A percentile compares a stretch with the other conserved stretches of the same genome.
Evolutionary conservation across 2,797 vertebrate species (phyloP).

Genomic region (Apodemus agrarius): DNA sequence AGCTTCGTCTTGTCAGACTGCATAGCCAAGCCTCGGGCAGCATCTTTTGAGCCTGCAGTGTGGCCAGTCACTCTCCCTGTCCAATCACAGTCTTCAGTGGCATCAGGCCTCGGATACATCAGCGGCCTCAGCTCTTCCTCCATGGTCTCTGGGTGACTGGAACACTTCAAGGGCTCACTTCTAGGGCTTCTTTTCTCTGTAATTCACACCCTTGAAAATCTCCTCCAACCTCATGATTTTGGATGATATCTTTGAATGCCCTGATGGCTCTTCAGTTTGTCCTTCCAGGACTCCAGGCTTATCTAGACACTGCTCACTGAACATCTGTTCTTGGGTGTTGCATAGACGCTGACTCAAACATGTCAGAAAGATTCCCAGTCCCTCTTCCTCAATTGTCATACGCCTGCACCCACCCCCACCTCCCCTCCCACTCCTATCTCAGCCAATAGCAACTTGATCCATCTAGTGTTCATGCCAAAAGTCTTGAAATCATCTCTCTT

Average conservation of each 20-base stretch:
- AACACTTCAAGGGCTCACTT: not conserved
- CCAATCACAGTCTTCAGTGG: not conserved
- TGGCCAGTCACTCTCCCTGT: not conserved
- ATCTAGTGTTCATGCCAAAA: not conserved
- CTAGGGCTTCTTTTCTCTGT: not conserved
- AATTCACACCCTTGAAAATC: not conserved
- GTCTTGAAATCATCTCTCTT: slow-evolving; percentile 10
- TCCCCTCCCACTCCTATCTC: not conserved
- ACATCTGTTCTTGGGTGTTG: not conserved
- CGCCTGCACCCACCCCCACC: not conserved
- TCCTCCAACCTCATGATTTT: not conserved
- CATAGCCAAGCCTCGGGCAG: not conserved
- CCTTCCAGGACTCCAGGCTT: not conserved
- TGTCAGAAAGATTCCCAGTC: slow-evolving; percentile 21
- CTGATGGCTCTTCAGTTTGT: not conserved
- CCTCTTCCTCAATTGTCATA: not conserved
- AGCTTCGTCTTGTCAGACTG: not conserved
- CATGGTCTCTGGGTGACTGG: not conserved
- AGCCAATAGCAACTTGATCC: not conserved
- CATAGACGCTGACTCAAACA: not conserved
- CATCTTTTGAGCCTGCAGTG: not conserved
- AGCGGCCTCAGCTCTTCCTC: not conserved
- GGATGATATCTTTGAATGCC: slow-evolving; percentile 17
- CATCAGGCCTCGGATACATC: not conserved
- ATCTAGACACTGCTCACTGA: not conserved